These are phyloP conservation scores for Ochropleura leucogaster DNA, from an alignment of 2,888 invertebrate genomes.

Conservation along the genomic window DNA sequence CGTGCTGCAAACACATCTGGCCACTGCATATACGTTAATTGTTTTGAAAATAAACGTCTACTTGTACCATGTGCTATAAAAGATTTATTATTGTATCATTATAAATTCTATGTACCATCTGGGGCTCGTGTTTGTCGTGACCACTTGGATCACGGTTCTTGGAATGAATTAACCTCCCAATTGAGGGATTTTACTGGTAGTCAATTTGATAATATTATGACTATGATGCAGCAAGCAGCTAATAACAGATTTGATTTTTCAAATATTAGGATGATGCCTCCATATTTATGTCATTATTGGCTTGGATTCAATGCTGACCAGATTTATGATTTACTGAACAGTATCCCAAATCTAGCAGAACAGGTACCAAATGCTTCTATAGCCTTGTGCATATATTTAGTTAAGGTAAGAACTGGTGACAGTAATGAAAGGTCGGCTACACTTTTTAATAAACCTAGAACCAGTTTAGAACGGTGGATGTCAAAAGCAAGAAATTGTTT, in stretches of 20 bases:
- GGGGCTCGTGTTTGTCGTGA: slow-evolving; percentile 29
- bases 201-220: slow-evolving; percentile 40
- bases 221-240: slow-evolving; percentile 30
- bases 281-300: slow-evolving; percentile 41
- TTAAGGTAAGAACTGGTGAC: slow-evolving; percentile 44
- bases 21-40: slow-evolving; percentile 32
- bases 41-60: slow-evolving; percentile 31
- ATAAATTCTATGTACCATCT: slow-evolving; percentile 36
- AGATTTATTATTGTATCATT: slow-evolving; percentile 26
- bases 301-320: slow-evolving; percentile 29
- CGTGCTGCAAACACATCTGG: slow-evolving; percentile 27
- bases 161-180: slow-evolving; percentile 34
- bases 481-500: slow-evolving; percentile 31
- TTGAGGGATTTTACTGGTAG: slow-evolving; percentile 37
- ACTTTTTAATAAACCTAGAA: slow-evolving; percentile 22
- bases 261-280: slow-evolving; percentile 36
- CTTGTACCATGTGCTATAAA: slow-evolving; percentile 20
- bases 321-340: slow-evolving; percentile 33
- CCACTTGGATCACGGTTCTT: slow-evolving; percentile 25
- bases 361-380: slow-evolving; percentile 31
- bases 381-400: slow-evolving; percentile 36
- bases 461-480: slow-evolving; percentile 35
- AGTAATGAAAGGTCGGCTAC: slow-evolving; percentile 35
- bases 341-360: slow-evolving; percentile 24
- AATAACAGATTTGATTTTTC: slow-evolving; percentile 26